phyloP scores from a whole-genome alignment of 2,888 invertebrate species.

The Adelognathus sp. region DNA sequence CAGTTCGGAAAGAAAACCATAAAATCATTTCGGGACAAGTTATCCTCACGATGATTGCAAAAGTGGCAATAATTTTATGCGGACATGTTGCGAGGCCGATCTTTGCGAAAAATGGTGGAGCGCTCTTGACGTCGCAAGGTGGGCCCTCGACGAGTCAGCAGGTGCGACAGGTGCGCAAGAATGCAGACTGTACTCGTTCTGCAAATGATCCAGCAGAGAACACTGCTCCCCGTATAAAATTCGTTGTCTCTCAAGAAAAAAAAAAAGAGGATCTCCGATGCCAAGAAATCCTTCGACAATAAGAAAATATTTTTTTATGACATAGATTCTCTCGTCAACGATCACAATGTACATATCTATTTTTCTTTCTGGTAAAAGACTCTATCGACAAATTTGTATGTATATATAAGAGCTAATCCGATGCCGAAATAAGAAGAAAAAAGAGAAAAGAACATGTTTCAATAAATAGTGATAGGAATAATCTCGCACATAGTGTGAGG shows the following conservation, averaged over 20 bases:
- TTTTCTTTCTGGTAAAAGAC: background rate
- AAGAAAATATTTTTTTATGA: background rate
- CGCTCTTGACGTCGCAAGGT: background rate
- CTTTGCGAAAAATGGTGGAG: background rate
- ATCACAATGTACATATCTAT: conserved; percentile 9
- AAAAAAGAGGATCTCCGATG: background rate
- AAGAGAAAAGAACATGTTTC: background rate
- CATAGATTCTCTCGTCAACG: background rate
- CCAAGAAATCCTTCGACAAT: background rate
- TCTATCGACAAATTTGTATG: background rate
- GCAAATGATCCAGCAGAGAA: background rate
- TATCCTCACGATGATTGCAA: background rate
- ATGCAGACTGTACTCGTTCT: background rate
- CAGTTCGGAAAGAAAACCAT: conserved; percentile 79
- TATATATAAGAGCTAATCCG: background rate
- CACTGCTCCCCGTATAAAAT: background rate
- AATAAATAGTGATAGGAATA: background rate
- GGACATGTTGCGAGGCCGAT: background rate
- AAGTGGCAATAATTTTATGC: background rate
- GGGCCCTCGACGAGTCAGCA: background rate
- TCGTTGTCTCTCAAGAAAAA: too few relatives aligned
- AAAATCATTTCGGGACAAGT: conserved; percentile 6
- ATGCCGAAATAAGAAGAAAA: background rate
- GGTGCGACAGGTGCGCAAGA: background rate
- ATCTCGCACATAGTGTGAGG: background rate